A percentile compares a stretch with the other conserved stretches of the same genome.
Conservation (phyloP, 1,140 invertebrate genomes). For the Lucilia sericata region DNA sequence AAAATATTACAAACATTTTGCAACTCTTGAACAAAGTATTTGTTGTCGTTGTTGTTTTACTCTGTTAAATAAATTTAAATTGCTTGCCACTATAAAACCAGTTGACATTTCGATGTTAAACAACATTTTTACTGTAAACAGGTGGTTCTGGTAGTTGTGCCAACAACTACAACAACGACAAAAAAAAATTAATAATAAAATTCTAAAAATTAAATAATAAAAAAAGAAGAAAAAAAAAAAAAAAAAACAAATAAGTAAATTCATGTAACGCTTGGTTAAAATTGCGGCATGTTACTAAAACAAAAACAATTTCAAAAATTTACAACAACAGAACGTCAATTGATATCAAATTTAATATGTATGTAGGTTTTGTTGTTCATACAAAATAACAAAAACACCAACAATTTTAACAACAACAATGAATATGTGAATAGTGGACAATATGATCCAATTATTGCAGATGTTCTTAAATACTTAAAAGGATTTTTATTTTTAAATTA, state of each 20-base stretch:
- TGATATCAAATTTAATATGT: constrained; percentile 26
- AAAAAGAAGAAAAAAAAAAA: neutral
- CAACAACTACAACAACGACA: no score
- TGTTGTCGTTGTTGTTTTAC: neutral
- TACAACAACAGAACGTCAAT: constrained; percentile 37
- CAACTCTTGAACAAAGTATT: neutral
- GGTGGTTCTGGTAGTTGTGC: constrained; percentile 27
- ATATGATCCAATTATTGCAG: constrained; percentile 2
- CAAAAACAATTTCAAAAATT: constrained; percentile 42
- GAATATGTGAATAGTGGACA: neutral
- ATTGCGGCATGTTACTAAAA: constrained; percentile 34
- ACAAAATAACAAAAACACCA: constrained; percentile 34
- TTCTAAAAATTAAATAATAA: constrained; percentile 1
- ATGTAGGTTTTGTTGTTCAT: constrained; percentile 1
- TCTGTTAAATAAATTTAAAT: constrained; percentile 8
- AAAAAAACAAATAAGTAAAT: neutral
- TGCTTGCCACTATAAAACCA: constrained; percentile 3
- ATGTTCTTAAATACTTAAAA: no score
- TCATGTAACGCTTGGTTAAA: constrained; percentile 35
- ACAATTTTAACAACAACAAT: no score
- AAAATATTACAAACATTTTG: neutral
- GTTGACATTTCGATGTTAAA: constrained; percentile 43
- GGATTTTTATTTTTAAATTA: no score
- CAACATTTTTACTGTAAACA: constrained; percentile 34
- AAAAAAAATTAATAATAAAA: neutral